Percentiles rank a stretch among this genome's conserved stretches.
These are phyloP conservation scores for Apogon talboti DNA, from an alignment of 2,797 vertebrate species.

Conservation along the genomic window DNA sequence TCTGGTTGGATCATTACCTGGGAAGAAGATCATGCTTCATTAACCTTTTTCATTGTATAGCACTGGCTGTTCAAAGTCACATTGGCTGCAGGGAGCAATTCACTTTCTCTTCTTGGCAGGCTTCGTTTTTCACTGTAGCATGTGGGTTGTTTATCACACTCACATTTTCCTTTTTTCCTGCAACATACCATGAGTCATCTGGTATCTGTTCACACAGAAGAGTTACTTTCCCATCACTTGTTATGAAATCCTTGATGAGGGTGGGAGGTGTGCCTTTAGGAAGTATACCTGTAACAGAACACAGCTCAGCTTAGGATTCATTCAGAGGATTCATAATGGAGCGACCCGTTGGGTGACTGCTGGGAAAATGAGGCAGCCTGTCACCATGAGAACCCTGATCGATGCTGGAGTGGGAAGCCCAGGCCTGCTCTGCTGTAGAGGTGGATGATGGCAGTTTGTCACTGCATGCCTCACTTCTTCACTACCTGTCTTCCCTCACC, in stretches of 20 bases:
- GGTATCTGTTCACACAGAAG: not conserved
- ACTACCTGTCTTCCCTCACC: not conserved
- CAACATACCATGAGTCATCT: conserved; percentile 15
- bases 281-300: conserved; percentile 20
- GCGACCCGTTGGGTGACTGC: conserved; percentile 28
- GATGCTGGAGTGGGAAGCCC: conserved; percentile 32
- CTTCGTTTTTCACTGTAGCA: conserved; percentile 32
- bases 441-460: conserved; percentile 43
- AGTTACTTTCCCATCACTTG: not conserved
- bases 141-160: conserved; percentile 20
- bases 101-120: conserved; percentile 45
- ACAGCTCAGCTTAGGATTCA: conserved; percentile 36
- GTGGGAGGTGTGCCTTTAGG: conserved; percentile 20
- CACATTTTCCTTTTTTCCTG: conserved; percentile 10
- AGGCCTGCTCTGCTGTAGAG: conserved; percentile 9
- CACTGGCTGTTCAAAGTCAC: conserved; percentile 28
- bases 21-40: conserved; percentile 46
- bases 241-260: conserved; percentile 19
- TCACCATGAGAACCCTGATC: conserved; percentile 35
- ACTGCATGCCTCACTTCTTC: conserved; percentile 11
- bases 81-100: conserved; percentile 34
- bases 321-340: conserved; percentile 62
- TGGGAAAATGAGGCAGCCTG: conserved; percentile 44
- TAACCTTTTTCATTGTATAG: conserved; percentile 51
- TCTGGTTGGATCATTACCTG: conserved; percentile 27